Conservation (phyloP, 2,797 vertebrate genomes). For the Chaetophractus vellerosus region DNA sequence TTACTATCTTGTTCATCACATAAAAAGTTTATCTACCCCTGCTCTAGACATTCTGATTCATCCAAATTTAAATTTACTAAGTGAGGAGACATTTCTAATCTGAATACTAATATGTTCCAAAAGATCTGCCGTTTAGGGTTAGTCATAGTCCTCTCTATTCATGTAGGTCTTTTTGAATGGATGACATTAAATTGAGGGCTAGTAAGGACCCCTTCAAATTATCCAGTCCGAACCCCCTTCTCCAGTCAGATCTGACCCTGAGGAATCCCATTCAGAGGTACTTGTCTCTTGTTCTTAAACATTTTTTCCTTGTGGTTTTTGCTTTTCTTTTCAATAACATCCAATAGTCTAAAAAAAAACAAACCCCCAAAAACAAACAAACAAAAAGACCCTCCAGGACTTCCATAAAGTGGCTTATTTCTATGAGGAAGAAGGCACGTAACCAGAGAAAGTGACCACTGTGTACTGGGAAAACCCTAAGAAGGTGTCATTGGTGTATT, state of each 20-base stretch:
- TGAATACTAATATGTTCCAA: not conserved
- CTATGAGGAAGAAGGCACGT: not conserved
- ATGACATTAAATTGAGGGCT: conserved; percentile 3
- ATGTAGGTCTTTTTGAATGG: not conserved
- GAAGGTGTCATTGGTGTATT: not conserved
- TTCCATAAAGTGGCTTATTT: not conserved
- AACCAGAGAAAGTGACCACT: not conserved
- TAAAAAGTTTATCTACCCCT: not conserved
- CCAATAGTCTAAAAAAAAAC: not conserved
- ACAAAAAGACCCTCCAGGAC: not conserved
- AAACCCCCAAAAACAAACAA: no score
- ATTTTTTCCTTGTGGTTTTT: conserved; percentile 11
- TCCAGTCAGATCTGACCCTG: not conserved
- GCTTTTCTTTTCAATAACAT: conserved; percentile 49
- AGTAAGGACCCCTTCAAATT: conserved; percentile 4
- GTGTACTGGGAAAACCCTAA: not conserved
- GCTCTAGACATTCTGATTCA: not conserved
- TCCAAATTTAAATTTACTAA: not conserved
- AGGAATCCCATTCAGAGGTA: not conserved
- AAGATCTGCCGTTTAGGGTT: not conserved
- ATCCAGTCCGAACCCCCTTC: not conserved
- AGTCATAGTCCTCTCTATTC: not conserved
- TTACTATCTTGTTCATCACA: not conserved
- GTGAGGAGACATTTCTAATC: not conserved
- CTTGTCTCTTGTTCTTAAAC: not conserved